These are phyloP conservation scores for Zosterops japonicus DNA, from an alignment of 2,113 vertebrate species.

Conservation along the genomic window DNA sequence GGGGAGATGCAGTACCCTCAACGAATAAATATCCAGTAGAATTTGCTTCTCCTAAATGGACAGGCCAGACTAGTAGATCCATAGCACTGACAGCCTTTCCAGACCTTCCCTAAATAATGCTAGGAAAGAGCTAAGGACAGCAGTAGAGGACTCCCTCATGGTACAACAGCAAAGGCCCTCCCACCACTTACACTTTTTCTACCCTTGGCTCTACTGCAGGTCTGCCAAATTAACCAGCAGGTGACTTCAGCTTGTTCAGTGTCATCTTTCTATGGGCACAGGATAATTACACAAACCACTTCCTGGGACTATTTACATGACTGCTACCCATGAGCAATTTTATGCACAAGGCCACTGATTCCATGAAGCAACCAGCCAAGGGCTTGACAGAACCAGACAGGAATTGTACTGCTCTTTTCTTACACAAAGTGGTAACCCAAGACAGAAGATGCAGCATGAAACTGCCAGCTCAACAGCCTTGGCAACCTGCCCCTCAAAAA, in stretches of 20 bases:
- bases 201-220: background rate
- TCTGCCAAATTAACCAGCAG: background rate
- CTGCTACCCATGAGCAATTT: accelerated
- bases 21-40: background rate
- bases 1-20: background rate
- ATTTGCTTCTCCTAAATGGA: background rate
- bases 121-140: background rate
- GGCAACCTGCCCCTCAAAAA: background rate
- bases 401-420: background rate
- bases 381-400: background rate
- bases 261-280: background rate
- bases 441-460: background rate
- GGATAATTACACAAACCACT: background rate
- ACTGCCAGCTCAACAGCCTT: background rate
- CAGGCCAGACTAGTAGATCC: background rate
- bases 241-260: background rate
- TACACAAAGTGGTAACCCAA: background rate
- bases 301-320: accelerated
- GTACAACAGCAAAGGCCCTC: background rate
- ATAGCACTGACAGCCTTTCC: background rate
- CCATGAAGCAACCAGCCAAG: background rate
- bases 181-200: background rate
- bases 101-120: background rate
- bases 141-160: accelerated
- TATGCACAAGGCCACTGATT: background rate